Evolutionary conservation across 2,797 vertebrate species (phyloP), one percentile per base, ranked within the genome.

Genomic region (Phaenicophaeus curvirostris): DNA sequence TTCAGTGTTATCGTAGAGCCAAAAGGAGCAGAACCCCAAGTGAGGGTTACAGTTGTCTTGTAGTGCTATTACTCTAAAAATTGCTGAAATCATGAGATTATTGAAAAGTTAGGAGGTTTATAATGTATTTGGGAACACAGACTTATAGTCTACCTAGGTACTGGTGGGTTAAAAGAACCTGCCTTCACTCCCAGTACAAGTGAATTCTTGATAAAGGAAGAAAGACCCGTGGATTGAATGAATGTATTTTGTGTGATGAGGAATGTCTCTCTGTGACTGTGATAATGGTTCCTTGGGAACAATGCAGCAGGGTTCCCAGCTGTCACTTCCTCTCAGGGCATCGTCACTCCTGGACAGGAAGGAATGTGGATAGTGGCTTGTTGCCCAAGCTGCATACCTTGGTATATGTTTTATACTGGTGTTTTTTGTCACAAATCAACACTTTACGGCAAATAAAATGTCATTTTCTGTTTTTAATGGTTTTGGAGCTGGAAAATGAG

Each of bases 391-490:
- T 35, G 41, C 6, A 5, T 68, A 48, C 28, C 54, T 94, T 62
- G 31, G 35, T 87, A 9, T 87, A 42, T 46, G 17, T 82, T 96
- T 96, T 96, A 59, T 95, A 95, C 35, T 55, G 51, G 11, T 33
- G 16, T 57, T 85, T 90, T 39, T 90, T 82, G 76, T 94, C 86
- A 79, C 54, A 81, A 90, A 91, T 94, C 63, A 94, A 95, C 5
- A 65, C 31, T 77, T 86, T 11, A 74, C 53, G 80, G 51, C 19
- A 77, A 97, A 95, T 85, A 90, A 95, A 97, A 85, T 74, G 46
- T 72, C n/a, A 79, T 89, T 92, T 54, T 89, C 30, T 66, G 57
- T 88, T 97, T 95, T 74, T 93, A 92, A 93, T 69, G 8, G 17
- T 61, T 85, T 84, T 81, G 67, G 41, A 63, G 28, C 30, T 50